These are phyloP conservation scores for Apocheima hispidaria DNA, from an alignment of 2,888 invertebrate genomes.

Conservation along the genomic window DNA sequence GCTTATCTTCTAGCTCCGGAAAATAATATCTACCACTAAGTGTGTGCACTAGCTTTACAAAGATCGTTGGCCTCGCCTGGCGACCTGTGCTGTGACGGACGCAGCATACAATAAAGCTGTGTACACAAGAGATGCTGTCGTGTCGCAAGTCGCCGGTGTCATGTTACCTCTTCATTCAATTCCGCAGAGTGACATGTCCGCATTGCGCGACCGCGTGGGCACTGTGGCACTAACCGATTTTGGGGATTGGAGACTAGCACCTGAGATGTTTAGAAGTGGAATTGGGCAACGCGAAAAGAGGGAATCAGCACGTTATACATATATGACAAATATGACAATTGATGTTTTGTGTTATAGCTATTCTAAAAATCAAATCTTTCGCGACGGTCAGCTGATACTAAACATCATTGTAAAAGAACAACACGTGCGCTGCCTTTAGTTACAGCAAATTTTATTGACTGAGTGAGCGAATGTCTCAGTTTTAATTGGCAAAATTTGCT, in stretches of 20 bases:
- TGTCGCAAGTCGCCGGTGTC: slow-evolving; percentile 69
- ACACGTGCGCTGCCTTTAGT: background rate
- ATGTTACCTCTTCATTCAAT: slow-evolving; percentile 80
- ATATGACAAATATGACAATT: too few species aligned
- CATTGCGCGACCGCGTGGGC: slow-evolving; percentile 62
- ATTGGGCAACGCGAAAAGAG: background rate
- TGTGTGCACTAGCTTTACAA: slow-evolving; percentile 33
- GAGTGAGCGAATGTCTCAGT: too few species aligned
- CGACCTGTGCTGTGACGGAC: slow-evolving; percentile 16
- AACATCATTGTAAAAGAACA: background rate
- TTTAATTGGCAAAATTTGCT: too few species aligned
- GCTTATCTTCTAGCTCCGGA: too few species aligned
- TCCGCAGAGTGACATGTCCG: slow-evolving; percentile 75
- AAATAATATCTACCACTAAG: background rate
- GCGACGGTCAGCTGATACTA: too few species aligned
- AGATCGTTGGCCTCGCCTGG: slow-evolving; percentile 54
- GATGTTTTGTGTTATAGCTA: too few species aligned
- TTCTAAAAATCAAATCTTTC: too few species aligned
- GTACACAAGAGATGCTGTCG: slow-evolving; percentile 40
- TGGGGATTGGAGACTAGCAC: slow-evolving; percentile 40
- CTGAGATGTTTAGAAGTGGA: slow-evolving; percentile 6
- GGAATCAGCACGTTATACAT: background rate
- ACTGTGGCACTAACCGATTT: slow-evolving; percentile 52
- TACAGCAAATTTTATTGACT: too few species aligned
- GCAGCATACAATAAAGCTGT: slow-evolving; percentile 38